phyloP scores from a whole-genome alignment of 2,113 vertebrate genomes.

The Atractosteus spatula region DNA sequence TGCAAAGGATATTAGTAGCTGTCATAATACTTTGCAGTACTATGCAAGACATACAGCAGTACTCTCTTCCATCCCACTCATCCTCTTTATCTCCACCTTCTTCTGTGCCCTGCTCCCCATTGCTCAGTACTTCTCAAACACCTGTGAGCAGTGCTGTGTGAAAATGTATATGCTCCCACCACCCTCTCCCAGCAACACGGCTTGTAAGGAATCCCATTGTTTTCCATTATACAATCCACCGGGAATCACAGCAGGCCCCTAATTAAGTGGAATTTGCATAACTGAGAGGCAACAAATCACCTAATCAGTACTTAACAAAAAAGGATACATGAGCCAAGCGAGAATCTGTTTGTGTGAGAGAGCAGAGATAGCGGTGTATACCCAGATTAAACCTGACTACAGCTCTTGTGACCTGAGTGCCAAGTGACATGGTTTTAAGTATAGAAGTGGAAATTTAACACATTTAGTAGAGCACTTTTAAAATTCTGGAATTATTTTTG shows the following conservation, averaged over 20 bases:
- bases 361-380: constrained; percentile 1
- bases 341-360: background rate
- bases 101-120: background rate
- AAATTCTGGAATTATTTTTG: too few relatives aligned
- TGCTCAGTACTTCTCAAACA: background rate
- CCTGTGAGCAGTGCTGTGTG: constrained; percentile 4
- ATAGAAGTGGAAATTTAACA: too few relatives aligned
- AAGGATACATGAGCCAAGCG: constrained; percentile 14
- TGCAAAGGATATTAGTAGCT: too few relatives aligned
- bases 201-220: constrained; percentile 7
- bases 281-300: constrained; percentile 63
- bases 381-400: background rate
- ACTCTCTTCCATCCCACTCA: too few relatives aligned
- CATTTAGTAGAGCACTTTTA: too few relatives aligned
- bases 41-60: too few relatives aligned
- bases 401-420: constrained; percentile 2
- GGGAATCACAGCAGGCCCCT: constrained; percentile 34
- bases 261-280: constrained; percentile 60
- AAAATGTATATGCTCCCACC: constrained; percentile 1
- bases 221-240: background rate
- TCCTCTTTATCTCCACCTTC: background rate
- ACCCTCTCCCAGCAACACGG: too few relatives aligned
- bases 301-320: constrained; percentile 36
- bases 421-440: background rate
- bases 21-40: too few relatives aligned